Base-by-base conservation (phyloP, 2,797 vertebrate species). In the Coregonus suidteri region DNA sequence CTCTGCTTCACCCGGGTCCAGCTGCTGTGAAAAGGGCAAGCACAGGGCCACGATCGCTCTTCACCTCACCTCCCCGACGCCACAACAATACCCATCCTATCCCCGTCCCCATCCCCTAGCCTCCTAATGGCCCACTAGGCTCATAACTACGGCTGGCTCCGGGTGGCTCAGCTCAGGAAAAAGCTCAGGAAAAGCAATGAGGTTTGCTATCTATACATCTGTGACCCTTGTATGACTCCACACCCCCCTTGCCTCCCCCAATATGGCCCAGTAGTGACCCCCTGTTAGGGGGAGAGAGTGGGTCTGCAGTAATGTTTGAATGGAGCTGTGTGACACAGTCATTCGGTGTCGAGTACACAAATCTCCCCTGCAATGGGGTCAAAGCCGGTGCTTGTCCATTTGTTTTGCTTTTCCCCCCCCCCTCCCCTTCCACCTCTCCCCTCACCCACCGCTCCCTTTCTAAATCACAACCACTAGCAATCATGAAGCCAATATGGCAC, bases 211-310 rank as follows among this genome's bases (percentile, higher is more conserved):
- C 90, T 87, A 94, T 92, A 91, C 90, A 91, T 92, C 92, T 81
- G 77, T 95, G 94, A 93, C 94, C 94, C 86, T 81, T 86, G 81
- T 91, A 87, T 95, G 94, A 95, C 94, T 94, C 90, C 81, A 0
- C 85, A 88, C 89, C 85, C 88, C 91, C 88, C 81, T 69, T 85
- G 87, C 85, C 86, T 88, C 90, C 90, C 86, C 82, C 71, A 68
- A 84, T 75, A 74, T 94, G 94, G 93, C 94, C 94, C 90, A 92
- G 90, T 93, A 93, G 91, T 95, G 94, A 91, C 89, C 94, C 93
- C 83, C 90, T 87, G 91, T 93, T 92, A 91, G 89, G 88, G 85
- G 54, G 35, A 82, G 84, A 65, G 89, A 89, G 74, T n/a, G 64
- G 83, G 85, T 87, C 89, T 83, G 85, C 76, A 25, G 9, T 11